A percentile compares a stretch with the other conserved stretches of the same genome.
phyloP scores from a whole-genome alignment of 2,797 vertebrate species.

The Chelon labrosus region DNA sequence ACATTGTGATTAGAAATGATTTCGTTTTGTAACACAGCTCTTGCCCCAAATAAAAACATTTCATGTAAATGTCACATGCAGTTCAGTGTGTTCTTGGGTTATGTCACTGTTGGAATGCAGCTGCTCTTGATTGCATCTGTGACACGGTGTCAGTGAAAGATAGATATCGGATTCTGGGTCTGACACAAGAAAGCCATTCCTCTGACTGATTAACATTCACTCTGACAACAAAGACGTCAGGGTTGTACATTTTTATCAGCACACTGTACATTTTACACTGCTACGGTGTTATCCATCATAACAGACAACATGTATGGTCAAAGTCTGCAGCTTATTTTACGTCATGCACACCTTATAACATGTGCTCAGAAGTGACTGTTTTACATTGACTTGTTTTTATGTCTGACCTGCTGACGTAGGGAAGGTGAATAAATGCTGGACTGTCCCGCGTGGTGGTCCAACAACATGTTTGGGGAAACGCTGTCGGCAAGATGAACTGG shows the following conservation, averaged over 20 bases:
- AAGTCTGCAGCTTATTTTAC: slow-evolving; percentile 31
- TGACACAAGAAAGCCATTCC: neutral
- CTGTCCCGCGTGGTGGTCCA: neutral
- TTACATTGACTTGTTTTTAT: neutral
- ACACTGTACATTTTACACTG: neutral
- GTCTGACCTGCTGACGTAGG: slow-evolving; percentile 26
- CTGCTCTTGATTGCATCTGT: slow-evolving; percentile 3
- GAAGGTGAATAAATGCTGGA: slow-evolving; percentile 4
- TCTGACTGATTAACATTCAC: neutral
- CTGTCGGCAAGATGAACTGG: neutral
- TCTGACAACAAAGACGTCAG: neutral
- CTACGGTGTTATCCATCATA: neutral
- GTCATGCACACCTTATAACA: slow-evolving; percentile 11
- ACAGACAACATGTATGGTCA: slow-evolving; percentile 15
- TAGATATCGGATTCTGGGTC: neutral
- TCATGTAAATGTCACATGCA: slow-evolving; percentile 14
- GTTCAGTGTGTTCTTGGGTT: slow-evolving; percentile 13
- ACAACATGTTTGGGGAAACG: slow-evolving; percentile 13
- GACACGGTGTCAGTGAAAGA: neutral
- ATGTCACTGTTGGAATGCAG: slow-evolving; percentile 32
- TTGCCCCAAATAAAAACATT: slow-evolving; percentile 12
- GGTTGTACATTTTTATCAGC: slow-evolving; percentile 2
- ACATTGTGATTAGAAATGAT: neutral
- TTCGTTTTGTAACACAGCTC: slow-evolving; percentile 4
- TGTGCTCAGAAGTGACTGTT: slow-evolving; percentile 6